phyloP scores from a whole-genome alignment of 2,888 invertebrate genomes.

The Drosophila leonis region DNA sequence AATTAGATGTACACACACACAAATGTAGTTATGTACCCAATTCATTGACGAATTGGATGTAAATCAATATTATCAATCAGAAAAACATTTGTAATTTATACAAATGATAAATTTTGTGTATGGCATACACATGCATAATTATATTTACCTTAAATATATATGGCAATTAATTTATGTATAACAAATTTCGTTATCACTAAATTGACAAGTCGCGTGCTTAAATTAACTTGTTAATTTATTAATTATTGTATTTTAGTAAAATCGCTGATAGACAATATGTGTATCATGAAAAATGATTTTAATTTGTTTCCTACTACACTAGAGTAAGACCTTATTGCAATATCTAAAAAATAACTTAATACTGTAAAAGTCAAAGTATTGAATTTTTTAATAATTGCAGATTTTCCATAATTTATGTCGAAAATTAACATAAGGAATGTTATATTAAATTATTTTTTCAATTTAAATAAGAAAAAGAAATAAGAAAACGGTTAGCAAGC shows the following conservation, averaged over 20 bases:
- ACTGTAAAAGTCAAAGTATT: neutral
- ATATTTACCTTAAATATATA: constrained; percentile 14
- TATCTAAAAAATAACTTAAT: constrained; percentile 1
- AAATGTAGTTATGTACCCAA: neutral
- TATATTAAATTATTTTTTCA: neutral
- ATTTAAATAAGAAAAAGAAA: neutral
- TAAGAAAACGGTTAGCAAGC: neutral
- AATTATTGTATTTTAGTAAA: constrained; percentile 1
- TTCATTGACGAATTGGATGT: neutral
- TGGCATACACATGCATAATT: neutral
- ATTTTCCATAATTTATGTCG: neutral
- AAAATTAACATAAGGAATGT: neutral
- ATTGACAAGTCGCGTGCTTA: neutral
- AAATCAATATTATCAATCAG: constrained; percentile 4
- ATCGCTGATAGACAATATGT: constrained; percentile 11
- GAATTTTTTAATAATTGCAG: neutral
- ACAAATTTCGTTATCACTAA: neutral
- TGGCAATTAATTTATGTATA: constrained; percentile 8
- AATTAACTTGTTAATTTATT: neutral
- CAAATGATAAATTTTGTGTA: neutral
- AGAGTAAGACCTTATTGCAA: constrained; percentile 1
- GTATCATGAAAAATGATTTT: constrained; percentile 4
- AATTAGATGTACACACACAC: neutral
- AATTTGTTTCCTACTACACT: constrained; percentile 7
- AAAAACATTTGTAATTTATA: neutral